Conservation (phyloP, 2,888 invertebrate genomes). For the Metallyticus violacea region DNA sequence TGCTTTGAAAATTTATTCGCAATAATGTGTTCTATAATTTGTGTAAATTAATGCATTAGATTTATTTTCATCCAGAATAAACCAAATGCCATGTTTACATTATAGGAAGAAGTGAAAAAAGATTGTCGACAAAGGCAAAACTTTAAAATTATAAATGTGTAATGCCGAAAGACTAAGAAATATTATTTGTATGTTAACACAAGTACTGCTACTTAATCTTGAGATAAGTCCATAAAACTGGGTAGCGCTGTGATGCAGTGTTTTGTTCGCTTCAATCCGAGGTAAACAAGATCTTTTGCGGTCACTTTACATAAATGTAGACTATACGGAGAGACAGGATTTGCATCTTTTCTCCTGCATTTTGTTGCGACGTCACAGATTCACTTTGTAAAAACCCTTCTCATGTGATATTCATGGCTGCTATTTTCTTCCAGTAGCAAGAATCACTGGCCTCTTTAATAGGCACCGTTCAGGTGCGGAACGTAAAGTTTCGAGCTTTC, state of each 20-base stretch:
- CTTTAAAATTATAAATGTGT: too few species aligned
- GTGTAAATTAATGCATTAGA: too few species aligned
- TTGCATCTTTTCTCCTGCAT: neutral
- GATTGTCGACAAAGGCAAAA: too few species aligned
- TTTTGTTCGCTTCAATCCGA: neutral
- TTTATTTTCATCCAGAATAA: too few species aligned
- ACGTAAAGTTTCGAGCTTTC: neutral
- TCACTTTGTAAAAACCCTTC: neutral
- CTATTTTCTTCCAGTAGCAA: neutral
- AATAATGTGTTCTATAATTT: too few species aligned
- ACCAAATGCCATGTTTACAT: too few species aligned
- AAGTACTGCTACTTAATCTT: too few species aligned
- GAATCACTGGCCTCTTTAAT: neutral
- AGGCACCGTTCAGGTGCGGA: neutral
- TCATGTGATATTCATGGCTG: neutral
- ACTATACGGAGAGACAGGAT: neutral
- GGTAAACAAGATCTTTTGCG: neutral
- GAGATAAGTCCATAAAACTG: neutral
- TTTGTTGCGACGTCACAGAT: neutral
- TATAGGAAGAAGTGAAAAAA: too few species aligned
- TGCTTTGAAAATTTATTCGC: too few species aligned
- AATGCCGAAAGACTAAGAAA: too few species aligned
- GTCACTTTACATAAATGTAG: neutral
- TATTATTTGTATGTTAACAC: too few species aligned
- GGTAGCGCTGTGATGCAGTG: too few species aligned